A percentile compares a stretch with the other conserved stretches of the same genome.
phyloP scores from a whole-genome alignment of 2,113 vertebrate genomes.

The Oxyruncus cristatus region DNA sequence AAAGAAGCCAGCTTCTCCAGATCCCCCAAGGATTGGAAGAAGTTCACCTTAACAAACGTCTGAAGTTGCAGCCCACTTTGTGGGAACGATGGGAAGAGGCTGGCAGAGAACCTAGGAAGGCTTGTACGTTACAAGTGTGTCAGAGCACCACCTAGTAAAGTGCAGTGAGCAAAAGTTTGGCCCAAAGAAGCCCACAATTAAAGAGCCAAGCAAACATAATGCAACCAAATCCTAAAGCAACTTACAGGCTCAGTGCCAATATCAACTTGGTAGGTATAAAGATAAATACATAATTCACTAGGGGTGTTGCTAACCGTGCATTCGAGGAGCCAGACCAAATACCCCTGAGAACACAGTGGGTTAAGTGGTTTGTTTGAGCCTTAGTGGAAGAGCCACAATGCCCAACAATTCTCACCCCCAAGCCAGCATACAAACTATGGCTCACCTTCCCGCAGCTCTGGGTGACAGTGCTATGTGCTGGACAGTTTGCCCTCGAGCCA shows the following conservation, averaged over 20 bases:
- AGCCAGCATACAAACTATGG: neutral
- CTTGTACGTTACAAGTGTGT: neutral
- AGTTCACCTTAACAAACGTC: neutral
- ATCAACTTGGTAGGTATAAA: neutral
- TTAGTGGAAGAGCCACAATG: neutral
- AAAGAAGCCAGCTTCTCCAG: neutral
- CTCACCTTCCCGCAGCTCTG: neutral
- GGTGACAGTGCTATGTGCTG: neutral
- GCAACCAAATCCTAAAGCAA: neutral
- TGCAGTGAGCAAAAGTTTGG: neutral
- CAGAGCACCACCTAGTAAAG: neutral
- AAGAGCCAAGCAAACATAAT: neutral
- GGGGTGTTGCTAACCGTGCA: neutral
- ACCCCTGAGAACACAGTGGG: neutral
- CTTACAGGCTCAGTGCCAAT: neutral
- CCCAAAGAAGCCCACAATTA: neutral
- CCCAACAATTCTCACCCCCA: neutral
- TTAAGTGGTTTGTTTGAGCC: neutral
- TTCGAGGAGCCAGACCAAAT: neutral
- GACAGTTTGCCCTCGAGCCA: neutral
- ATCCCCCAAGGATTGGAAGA: neutral
- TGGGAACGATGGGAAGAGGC: neutral
- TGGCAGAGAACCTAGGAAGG: neutral
- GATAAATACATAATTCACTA: neutral
- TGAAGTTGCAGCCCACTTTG: neutral